Evolutionary conservation across 2,888 invertebrate genomes (phyloP), one percentile per base, ranked within the genome.

Genomic region (Entomobrya proxima): DNA sequence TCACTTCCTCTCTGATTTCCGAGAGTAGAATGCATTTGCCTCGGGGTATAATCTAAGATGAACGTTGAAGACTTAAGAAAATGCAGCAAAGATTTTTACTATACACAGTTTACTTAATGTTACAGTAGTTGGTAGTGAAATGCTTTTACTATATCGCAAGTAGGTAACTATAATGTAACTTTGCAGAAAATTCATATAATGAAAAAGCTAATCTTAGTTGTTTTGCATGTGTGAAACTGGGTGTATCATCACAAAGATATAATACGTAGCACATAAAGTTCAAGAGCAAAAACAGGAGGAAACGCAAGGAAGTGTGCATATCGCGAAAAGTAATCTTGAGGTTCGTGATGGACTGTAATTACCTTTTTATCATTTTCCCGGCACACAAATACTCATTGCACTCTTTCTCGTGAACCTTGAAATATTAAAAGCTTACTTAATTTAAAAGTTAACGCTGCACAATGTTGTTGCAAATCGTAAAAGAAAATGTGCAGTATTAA

Each of bases 311-410:
- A n/a, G n/a, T n/a, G n/a, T 21, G 44, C 44, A 18, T 64, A 69
- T 69, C 67, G 27, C 67, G 40, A 21, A 40, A 40, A 32, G 55
- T 9, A 79, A 79, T 79, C 77, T 77, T 61, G 55, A 76, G 15
- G 55, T 61, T 77, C 79, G 83, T 76, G 83, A 64, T 75, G 67
- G 18, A 6, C 27, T 37, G 27, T 40, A 76, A 83, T 76, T 83
- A 75, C 58, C 37, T 67, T 76, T 83, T 83, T 83, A 76, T 83
- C 75, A 76, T 83, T 52, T 76, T 52, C 83, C 83, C 58, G 76
- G 83, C 76, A 83, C 83, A 82, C 74, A 40, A 40, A 40, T 40
- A 15, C n/a, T n/a, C n/a, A 61, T 61, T 32, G n/a, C 32, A 61
- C 61, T 32, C 27, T 30, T 58, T 58, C 7, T 58, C n/a, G 35